Conservation (phyloP, 2,888 invertebrate genomes). For the Phortica magna region DNA sequence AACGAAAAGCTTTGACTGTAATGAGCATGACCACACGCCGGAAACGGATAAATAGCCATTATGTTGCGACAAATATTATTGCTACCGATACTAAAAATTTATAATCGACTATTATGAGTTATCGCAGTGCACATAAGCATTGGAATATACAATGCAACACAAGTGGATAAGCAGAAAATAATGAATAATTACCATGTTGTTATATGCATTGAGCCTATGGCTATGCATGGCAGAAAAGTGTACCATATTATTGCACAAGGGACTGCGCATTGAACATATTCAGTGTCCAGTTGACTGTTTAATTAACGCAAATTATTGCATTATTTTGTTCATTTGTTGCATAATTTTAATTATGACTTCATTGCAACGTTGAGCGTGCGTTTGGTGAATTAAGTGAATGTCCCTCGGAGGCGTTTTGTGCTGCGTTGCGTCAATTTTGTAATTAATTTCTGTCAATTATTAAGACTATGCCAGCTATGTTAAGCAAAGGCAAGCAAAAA, state of each 20-base stretch:
- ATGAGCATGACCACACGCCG: background rate
- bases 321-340: background rate
- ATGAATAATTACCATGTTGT: too few relatives aligned
- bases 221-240: background rate
- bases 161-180: too few relatives aligned
- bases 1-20: background rate
- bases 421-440: slow-evolving; percentile 38
- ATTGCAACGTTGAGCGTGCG: background rate
- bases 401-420: background rate
- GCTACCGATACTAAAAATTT: too few relatives aligned
- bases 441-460: slow-evolving; percentile 60
- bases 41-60: background rate
- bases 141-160: too few relatives aligned
- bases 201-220: background rate
- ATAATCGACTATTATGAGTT: too few relatives aligned
- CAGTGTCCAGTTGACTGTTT: slow-evolving; percentile 2
- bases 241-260: background rate
- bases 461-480: slow-evolving; percentile 25
- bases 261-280: background rate
- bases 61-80: too few relatives aligned
- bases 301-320: slow-evolving; percentile 16
- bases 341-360: background rate
- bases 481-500: background rate
- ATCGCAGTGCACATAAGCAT: too few relatives aligned
- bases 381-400: too few relatives aligned